Base-by-base conservation (phyloP, 2,888 invertebrate species). In the Dromius quadrimaculatus region DNA sequence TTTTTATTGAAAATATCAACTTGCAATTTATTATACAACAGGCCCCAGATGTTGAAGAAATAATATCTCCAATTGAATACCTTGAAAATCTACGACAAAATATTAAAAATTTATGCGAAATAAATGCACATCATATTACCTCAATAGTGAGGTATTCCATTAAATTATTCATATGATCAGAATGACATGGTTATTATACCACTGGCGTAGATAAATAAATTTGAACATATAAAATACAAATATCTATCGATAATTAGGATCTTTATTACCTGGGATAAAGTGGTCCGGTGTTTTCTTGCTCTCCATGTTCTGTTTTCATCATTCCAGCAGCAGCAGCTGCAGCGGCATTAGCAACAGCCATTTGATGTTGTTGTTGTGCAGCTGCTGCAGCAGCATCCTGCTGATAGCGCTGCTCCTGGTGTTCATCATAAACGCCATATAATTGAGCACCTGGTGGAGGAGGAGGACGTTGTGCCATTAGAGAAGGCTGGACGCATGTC, bases 241-340 rank as follows among this genome's bases (percentile, higher is more conserved):
- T 41, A n/a, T n/a, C n/a, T 8, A 11, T 41, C n/a, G 11, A 41
- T 4, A 11, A 41, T 4, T 41, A 6, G 9, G 9, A 5, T 32
- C 32, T 32, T 32, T 38, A 23, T 34, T 43, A 89, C 90, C 89
- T 87, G 74, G 92, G 92, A 81, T 92, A 92, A 70, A 92, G 86
- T 13, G 92, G 92, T 65, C 90, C 90, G 72, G 88, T 86, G 77
- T 89, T 86, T 76, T 91, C 91, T 75, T 87, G 87, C 76, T 89
- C 89, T 23, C 85, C 84, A 77, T 85, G 86, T 81, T 93, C 93
- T 17, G 89, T 88, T 83, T 93, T 92, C 87, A 87, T 85, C 83
- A 86, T 83, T 1, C 83, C 83, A 32, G 84, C 84, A 85, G 87
- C 79, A 84, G 88, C 74, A 9, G 83, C 81, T 17, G 82, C 79